Evolutionary conservation across 2,888 invertebrate genomes (phyloP).

Genomic region (Beris chalybata): DNA sequence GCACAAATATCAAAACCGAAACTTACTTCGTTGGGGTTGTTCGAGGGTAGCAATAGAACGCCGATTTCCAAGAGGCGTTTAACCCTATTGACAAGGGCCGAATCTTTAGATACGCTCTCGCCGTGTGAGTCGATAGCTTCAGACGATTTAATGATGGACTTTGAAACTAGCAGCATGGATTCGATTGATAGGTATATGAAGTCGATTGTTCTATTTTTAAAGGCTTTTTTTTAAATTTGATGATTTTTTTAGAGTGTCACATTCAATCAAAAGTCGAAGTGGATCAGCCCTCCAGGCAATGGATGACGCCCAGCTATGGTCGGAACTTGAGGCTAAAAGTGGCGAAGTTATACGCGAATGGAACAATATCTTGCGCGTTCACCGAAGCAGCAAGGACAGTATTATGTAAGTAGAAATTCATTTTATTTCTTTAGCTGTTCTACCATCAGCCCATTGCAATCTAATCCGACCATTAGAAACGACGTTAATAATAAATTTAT

Average conservation of each 20-base stretch:
- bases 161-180: constrained; percentile 61
- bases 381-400: constrained; percentile 52
- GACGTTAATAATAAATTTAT: too few species aligned
- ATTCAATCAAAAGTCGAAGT: constrained; percentile 52
- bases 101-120: constrained; percentile 81
- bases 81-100: constrained; percentile 62
- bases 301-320: constrained; percentile 59
- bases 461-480: too few species aligned
- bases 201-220: background rate
- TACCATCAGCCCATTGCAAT: too few species aligned
- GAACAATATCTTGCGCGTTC: constrained; percentile 58
- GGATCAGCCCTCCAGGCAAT: constrained; percentile 60
- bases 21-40: constrained; percentile 44
- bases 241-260: constrained; percentile 45
- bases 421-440: too few species aligned
- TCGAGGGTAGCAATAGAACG: constrained; percentile 44
- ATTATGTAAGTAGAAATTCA: constrained; percentile 44
- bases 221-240: background rate
- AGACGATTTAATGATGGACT: constrained; percentile 87
- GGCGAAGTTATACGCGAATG: constrained; percentile 62
- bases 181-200: constrained; percentile 52
- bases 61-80: constrained; percentile 52
- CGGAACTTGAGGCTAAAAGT: constrained; percentile 59
- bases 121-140: constrained; percentile 81
- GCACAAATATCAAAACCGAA: constrained; percentile 50